Evolutionary conservation across 2,113 vertebrate species (phyloP), one percentile per base, ranked within the genome.

Genomic region (Sisor rabdophorus): DNA sequence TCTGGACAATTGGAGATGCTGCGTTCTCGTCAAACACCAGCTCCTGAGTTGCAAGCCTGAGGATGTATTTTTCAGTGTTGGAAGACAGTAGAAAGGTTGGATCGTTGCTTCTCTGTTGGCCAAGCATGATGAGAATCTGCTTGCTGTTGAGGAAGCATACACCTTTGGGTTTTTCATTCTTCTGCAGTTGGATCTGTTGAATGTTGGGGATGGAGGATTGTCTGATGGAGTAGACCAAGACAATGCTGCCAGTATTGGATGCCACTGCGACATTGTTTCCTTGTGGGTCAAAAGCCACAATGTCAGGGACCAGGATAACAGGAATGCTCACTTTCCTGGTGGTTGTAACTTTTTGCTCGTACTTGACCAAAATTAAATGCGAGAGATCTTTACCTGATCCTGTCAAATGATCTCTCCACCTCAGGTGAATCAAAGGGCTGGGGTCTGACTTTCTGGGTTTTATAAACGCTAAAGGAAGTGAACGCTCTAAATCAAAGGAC

Each of bases 271-370:
- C 89, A 0, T 91, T 92, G 61, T 93, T 93, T 9, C 91, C 92
- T 59, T 86, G 89, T 0, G 86, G 85, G 79, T 95, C 92, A 82
- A 96, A 95, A 15, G 95, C 93, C 65, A 98, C 88, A 20, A 98
- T 92, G 81, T 99, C 97, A 1, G 97, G 97, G 47, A 95, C 95
- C 84, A 98, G 85, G 83, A 99, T 92, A n/a, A 97, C 96, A 0
- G 97, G 95, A 56, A 99, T 92, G 76, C 91, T 92, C 24, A 95
- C 95, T 85, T 94, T 98, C 80, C 92, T 92, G 24, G 92, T 95
- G 68, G 91, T 91, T 0, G 93, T 94, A 58, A 92, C 92, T 72
- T 92, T 94, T n/a, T 88, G 92, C 75, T 95, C 95, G 6, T 96
- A 98, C 1, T 91, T 94, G 75, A 98, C 93, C 80, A 99, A 84